Evolutionary conservation across 1,140 invertebrate species (phyloP), one percentile per base, ranked within the genome.

Genomic region (Proctacanthus coquilletti): DNA sequence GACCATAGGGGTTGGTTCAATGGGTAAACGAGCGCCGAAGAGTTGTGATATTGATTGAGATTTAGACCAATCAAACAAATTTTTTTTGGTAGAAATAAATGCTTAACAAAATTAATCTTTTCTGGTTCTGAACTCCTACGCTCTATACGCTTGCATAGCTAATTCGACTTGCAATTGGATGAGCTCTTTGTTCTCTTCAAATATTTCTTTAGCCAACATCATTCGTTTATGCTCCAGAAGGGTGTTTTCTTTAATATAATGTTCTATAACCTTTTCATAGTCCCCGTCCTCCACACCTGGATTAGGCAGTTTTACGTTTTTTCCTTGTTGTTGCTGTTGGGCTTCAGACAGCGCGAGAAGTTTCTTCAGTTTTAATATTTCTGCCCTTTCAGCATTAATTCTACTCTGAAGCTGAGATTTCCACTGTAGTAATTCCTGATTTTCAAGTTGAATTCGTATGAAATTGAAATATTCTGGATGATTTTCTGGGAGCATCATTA

Each of bases 141-240:
- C 15, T 17, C 17, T 32, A 32, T 6, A 32, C 5, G 10, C 10
- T 13, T 17, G 30, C 51, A 75, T 64, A 17, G 70, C 70, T 33
- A 74, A 50, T 45, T 79, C 72, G 27, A 77, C 75, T 43, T 73
- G 71, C 5, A 77, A 51, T 25, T 75, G 70, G 38, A 77, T 70
- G 42, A 74, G 76, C 2, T 72, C 72, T 21, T 73, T 69, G 39
- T 72, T 66, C 45, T 78, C 74, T 52, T 77, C 74, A 41, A 66
- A 77, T 53, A 69, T 74, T 59, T 68, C 73, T 61, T 56, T 70
- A 39, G 64, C 71, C 50, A 66, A 63, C 53, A 54, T 72, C 60
- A 61, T 58, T 61, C 74, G 72, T 60, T 66, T 77, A 61, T 73
- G 75, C 62, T 77, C 75, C 4, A 79, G 52, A 41, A 77, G 46